Evolutionary conservation across 2,888 invertebrate genomes (phyloP).

Genomic region (Drosophila melanosoma): DNA sequence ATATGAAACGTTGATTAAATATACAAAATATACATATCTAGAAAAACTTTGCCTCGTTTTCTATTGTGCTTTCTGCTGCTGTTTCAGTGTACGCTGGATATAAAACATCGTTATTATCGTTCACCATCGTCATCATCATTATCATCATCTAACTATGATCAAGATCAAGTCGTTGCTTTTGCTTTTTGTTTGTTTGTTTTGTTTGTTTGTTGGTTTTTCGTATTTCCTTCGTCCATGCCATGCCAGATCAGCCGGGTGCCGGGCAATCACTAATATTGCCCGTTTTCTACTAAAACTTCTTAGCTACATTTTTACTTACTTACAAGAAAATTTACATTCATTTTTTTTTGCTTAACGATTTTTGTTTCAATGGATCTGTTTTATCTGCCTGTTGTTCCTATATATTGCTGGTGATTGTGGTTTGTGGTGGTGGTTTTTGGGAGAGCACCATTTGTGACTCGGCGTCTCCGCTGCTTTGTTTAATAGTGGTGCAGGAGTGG

Average conservation of each 20-base stretch:
- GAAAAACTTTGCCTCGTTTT: constrained; percentile 31
- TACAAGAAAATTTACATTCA: constrained; percentile 61
- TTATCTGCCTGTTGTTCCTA: constrained; percentile 69
- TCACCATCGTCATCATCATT: constrained; percentile 41
- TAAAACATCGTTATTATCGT: constrained; percentile 41
- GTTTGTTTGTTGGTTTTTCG: constrained; percentile 50
- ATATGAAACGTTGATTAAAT: constrained; percentile 45
- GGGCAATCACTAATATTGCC: constrained; percentile 74
- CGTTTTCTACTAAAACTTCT: constrained; percentile 72
- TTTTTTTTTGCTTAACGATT: constrained; percentile 31
- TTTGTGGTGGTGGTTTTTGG: constrained; percentile 33
- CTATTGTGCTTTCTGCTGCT: constrained; percentile 23
- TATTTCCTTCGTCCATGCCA: constrained; percentile 78
- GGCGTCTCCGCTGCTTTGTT: constrained; percentile 38
- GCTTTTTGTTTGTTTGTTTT: constrained; percentile 47
- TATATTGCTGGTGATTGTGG: constrained; percentile 47
- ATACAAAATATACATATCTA: constrained; percentile 37
- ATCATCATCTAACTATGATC: constrained; percentile 38
- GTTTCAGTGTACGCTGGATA: constrained; percentile 31
- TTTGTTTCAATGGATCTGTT: constrained; percentile 58
- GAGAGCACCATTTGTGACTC: constrained; percentile 76
- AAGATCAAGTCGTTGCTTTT: constrained; percentile 73
- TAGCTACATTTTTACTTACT: constrained; percentile 74
- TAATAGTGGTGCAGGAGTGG: constrained; percentile 85
- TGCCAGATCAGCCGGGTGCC: constrained; percentile 78